Evolutionary conservation across 2,797 vertebrate genomes (phyloP).

Genomic region (Malacoctenus gilli): DNA sequence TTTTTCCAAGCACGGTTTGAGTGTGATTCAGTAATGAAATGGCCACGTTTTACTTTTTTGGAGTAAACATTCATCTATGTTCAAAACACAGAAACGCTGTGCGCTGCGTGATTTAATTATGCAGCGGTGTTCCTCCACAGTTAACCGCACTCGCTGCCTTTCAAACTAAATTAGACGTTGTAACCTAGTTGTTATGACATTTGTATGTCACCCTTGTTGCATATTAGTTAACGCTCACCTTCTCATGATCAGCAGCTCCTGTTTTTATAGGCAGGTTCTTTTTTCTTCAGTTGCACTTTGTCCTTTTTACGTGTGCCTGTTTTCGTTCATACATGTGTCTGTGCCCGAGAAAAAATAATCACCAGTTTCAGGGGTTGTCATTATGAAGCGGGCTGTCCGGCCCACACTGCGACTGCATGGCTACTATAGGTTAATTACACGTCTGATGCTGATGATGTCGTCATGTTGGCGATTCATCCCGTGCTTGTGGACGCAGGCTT

Average conservation of each 20-base stretch:
- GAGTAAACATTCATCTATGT: conserved; percentile 32
- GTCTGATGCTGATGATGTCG: conserved; percentile 81
- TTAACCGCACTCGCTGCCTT: conserved; percentile 41
- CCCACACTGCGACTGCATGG: conserved; percentile 68
- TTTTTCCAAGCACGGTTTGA: conserved; percentile 31
- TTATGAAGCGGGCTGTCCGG: conserved; percentile 75
- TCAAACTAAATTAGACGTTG: conserved; percentile 47
- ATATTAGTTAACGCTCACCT: conserved; percentile 46
- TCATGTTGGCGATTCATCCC: conserved; percentile 67
- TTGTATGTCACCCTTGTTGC: conserved; percentile 46
- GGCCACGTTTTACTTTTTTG: conserved; percentile 24
- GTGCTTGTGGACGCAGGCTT: conserved; percentile 46
- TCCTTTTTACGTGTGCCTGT: conserved; percentile 30
- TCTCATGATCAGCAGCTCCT: conserved; percentile 12
- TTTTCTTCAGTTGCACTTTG: conserved; percentile 15
- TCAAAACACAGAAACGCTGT: conserved; percentile 33
- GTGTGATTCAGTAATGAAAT: conserved; percentile 44
- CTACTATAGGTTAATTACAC: conserved; percentile 81
- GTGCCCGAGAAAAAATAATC: conserved; percentile 75
- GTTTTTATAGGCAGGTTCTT: conserved; percentile 33
- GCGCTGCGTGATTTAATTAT: conserved; percentile 39
- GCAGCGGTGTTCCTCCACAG: conserved; percentile 26
- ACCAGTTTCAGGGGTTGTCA: conserved; percentile 74
- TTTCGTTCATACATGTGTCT: conserved; percentile 60
- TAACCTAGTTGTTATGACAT: conserved; percentile 53